Evolutionary conservation across 1,140 invertebrate species (phyloP).

Genomic region (Leptopilina clavipes): DNA sequence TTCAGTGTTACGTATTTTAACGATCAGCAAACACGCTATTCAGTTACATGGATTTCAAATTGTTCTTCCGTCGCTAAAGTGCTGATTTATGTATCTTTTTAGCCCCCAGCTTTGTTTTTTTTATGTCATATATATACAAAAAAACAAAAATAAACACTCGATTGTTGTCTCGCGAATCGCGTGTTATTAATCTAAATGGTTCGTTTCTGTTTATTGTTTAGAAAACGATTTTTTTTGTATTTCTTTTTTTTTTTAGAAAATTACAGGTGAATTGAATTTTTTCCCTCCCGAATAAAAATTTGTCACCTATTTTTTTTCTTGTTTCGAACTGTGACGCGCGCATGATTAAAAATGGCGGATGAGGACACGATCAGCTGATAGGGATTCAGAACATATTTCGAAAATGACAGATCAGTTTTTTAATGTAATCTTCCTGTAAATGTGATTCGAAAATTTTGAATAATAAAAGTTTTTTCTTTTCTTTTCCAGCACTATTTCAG

Average conservation of each 20-base stretch:
- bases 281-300: too few species aligned
- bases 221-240: not conserved
- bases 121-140: not conserved
- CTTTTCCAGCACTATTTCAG: not conserved
- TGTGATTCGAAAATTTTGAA: not conserved
- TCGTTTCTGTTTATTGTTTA: not conserved
- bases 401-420: too few species aligned
- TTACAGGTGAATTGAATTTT: too few species aligned
- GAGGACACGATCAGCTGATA: too few species aligned
- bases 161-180: not conserved
- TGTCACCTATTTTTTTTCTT: too few species aligned
- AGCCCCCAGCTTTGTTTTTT: conserved; percentile 15
- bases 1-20: conserved; percentile 30
- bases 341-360: too few species aligned
- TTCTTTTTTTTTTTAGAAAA: not conserved
- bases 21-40: conserved; percentile 31
- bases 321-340: too few species aligned
- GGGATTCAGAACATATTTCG: too few species aligned
- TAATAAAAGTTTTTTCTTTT: not conserved
- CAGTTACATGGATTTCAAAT: conserved; percentile 28
- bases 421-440: too few species aligned
- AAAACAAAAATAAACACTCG: not conserved
- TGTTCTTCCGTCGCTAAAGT: conserved; percentile 29
- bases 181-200: conserved; percentile 18
- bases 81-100: conserved; percentile 33